Evolutionary conservation across 23 tunicate genomes (phyloP).

Genomic region (Styela plicata): DNA sequence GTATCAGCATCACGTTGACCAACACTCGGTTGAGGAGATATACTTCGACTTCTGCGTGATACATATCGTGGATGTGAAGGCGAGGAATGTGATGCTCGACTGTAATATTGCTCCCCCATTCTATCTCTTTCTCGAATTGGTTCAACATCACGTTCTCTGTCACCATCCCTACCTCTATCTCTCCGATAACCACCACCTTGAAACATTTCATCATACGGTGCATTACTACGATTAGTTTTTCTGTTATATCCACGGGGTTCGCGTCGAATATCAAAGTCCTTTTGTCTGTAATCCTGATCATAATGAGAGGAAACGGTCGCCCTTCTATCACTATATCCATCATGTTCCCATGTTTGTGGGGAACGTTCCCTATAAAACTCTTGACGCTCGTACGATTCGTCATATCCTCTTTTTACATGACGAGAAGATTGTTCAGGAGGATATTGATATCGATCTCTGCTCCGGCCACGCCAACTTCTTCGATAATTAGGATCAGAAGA

Average conservation of each 20-base stretch:
- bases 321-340: slow-evolving; percentile 16
- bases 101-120: slow-evolving; percentile 7
- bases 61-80: slow-evolving; percentile 29
- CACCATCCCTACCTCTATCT: slow-evolving; percentile 12
- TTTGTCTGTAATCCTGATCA: slow-evolving; percentile 33
- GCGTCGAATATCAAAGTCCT: slow-evolving; percentile 17
- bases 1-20: slow-evolving; percentile 19
- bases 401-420: slow-evolving; percentile 7
- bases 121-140: background rate
- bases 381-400: background rate
- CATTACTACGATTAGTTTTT: background rate
- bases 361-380: slow-evolving; percentile 19
- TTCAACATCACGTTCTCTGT: slow-evolving; percentile 12
- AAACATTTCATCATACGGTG: slow-evolving; percentile 5
- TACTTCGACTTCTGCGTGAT: slow-evolving; percentile 68
- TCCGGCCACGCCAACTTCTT: slow-evolving; percentile 21
- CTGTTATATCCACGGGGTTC: slow-evolving; percentile 14
- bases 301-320: background rate
- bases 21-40: slow-evolving; percentile 45
- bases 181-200: slow-evolving; percentile 6
- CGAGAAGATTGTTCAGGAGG: slow-evolving; percentile 5
- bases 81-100: slow-evolving; percentile 6
- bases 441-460: slow-evolving; percentile 18
- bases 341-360: slow-evolving; percentile 47
- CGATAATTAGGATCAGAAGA: slow-evolving; percentile 10